These are phyloP conservation scores for Ceratosolen solmsi DNA, from an alignment of 1,140 invertebrate genomes.

Conservation along the genomic window DNA sequence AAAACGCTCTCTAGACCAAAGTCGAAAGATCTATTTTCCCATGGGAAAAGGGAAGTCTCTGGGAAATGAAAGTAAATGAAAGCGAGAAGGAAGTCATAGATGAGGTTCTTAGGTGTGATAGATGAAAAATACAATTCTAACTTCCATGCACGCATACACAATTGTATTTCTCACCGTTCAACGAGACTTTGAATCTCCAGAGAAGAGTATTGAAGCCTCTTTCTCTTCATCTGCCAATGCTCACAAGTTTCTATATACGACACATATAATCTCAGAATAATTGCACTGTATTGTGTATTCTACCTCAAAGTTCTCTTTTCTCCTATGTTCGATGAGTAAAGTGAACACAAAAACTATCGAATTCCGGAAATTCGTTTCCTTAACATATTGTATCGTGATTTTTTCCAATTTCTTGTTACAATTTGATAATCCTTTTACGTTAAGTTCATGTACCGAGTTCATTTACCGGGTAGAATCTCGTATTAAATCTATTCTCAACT, in stretches of 20 bases:
- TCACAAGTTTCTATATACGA: background rate
- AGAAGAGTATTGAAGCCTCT: no score
- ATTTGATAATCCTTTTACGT: no score
- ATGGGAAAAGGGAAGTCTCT: background rate
- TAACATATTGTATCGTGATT: background rate
- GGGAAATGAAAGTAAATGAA: background rate
- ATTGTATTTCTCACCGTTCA: no score
- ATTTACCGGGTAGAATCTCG: no score
- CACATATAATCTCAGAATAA: background rate
- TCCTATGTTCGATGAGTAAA: background rate
- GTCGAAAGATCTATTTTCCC: background rate
- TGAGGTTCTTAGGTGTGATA: constrained; percentile 2
- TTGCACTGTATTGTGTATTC: background rate
- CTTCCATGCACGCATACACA: no score
- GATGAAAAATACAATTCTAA: no score
- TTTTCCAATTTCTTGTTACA: background rate
- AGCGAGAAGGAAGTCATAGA: constrained; percentile 22
- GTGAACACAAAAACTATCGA: constrained; percentile 2
- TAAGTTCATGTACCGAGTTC: no score
- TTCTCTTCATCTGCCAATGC: background rate
- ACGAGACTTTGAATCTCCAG: no score
- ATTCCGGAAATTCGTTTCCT: constrained; percentile 16
- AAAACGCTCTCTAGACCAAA: background rate
- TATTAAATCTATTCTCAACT: background rate
- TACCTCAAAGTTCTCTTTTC: constrained; percentile 39